Evolutionary conservation across 64 coral and sea anemone species (phyloP), one percentile per base, ranked within the genome.

Genomic region (Hydrozoanthus tunicans): DNA sequence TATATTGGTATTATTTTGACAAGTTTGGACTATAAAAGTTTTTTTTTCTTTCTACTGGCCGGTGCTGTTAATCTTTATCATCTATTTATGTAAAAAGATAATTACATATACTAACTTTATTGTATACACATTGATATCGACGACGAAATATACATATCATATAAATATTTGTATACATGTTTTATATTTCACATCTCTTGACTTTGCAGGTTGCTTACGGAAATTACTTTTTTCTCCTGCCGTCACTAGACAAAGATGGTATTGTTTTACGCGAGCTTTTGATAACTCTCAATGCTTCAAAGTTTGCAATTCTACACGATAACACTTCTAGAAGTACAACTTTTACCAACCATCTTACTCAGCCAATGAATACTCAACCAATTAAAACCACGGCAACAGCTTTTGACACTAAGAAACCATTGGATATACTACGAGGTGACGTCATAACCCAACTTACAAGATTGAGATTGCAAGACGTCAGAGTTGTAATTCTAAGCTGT

Each of bases 261-360:
- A 32, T 6, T 7, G 84, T 88, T 88, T 20, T 88, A 74, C 25
- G 56, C 51, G 68, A 75, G 6, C 69, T 88, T 58, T 23, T 88
- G 24, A 74, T 60, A 0, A 43, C 69, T 59, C 68, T 88, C 43
- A 74, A 69, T 9, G 24, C 14, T 43, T 59, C 84, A 58, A 88
- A 88, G 23, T 88, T 88, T 88, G 69, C 84, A 13, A 58, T 88
- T 88, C 53, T 88, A 59, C 84, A 73, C 55, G 84, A 88, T 51
- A 88, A 88, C 14, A 75, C 84, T 3, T 61, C 84, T 59, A 55
- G 74, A 3, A 75, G 84, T 26, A 74, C 56, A 88, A 12, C n/a
- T 6, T 27, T 88, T 25, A 26, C 69, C 20, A 1, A 23, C 51
- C 20, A 75, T 26, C 9, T 88, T 56, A 59, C 15, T 54, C 20